Evolutionary conservation across 2,113 vertebrate species (phyloP).

Genomic region (Siniperca chuatsi): DNA sequence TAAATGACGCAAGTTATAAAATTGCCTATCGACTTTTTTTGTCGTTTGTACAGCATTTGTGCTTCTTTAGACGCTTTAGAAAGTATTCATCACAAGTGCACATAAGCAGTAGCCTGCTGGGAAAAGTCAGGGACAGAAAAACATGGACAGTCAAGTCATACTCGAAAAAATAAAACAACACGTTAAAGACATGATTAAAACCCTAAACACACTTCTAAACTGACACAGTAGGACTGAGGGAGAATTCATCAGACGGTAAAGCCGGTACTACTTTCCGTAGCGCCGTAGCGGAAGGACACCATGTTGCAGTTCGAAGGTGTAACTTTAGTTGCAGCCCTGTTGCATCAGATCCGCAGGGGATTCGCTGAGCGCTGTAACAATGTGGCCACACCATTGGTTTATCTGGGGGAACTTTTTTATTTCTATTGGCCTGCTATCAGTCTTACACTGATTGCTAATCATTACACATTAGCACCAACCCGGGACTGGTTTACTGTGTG

Average conservation of each 20-base stretch:
- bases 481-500: slow-evolving; percentile 16
- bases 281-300: slow-evolving; percentile 82
- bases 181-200: neutral
- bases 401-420: slow-evolving; percentile 58
- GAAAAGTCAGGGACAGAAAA: neutral
- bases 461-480: slow-evolving; percentile 55
- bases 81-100: neutral
- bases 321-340: slow-evolving; percentile 87
- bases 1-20: neutral
- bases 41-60: neutral
- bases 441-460: slow-evolving; percentile 66
- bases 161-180: neutral
- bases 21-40: neutral
- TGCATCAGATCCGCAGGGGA: slow-evolving; percentile 88
- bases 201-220: neutral
- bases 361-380: slow-evolving; percentile 79
- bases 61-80: neutral
- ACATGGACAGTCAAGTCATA: no score
- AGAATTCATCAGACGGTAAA: neutral
- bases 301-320: slow-evolving; percentile 79
- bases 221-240: neutral
- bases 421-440: slow-evolving; percentile 71
- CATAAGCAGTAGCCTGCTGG: neutral
- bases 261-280: slow-evolving; percentile 80
- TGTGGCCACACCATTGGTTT: slow-evolving; percentile 77